Base-by-base conservation (phyloP, 2,888 invertebrate genomes). In the Drosophila putrida region DNA sequence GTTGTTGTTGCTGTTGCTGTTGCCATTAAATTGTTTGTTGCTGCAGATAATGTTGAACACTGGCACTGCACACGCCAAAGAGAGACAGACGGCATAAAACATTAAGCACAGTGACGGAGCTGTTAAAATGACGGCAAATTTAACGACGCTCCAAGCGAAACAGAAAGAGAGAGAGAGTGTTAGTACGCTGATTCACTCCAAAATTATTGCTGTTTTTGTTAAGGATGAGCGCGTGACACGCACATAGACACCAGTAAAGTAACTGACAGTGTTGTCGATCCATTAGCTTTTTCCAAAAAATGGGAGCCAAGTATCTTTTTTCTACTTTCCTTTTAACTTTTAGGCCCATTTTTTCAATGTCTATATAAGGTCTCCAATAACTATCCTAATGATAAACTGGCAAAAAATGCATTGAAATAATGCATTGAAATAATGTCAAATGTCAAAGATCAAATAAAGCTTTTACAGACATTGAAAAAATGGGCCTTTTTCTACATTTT, bases 21-120 rank as follows among this genome's bases (percentile, higher is more conserved):
- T 67, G 43, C 66, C 41, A 36, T 66, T 71, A 57, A 77, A 71
- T 55, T 66, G 38, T 59, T 60, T 53, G 55, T 33, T 15, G 59
- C 49, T 53, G 65, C 35, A 55, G 46, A 69, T 58, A 69, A 58
- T 61, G 64, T 53, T 43, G 60, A 55, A 49, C 64, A 54, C 31
- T 36, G 61, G 20, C 33, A 36, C 54, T 41, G 36, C 50, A 51
- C 33, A 41, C 8, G 20, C 46, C 36, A 47, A 50, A 47, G n/a
- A 10, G 31, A 28, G 50, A 39, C 59, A 60, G 51, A 61, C 72
- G 43, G 63, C 58, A 74, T 59, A 69, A 69, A 78, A 65, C 51
- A 59, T 69, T 62, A 62, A 65, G 67, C 69, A 57, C 51, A 53
- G 55, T 73, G 75, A 76, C 49, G 47, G 50, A 39, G 69, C 78